Evolutionary conservation across 2,113 vertebrate species (phyloP), one percentile per base, ranked within the genome.

Genomic region (Myotis yumanensis): DNA sequence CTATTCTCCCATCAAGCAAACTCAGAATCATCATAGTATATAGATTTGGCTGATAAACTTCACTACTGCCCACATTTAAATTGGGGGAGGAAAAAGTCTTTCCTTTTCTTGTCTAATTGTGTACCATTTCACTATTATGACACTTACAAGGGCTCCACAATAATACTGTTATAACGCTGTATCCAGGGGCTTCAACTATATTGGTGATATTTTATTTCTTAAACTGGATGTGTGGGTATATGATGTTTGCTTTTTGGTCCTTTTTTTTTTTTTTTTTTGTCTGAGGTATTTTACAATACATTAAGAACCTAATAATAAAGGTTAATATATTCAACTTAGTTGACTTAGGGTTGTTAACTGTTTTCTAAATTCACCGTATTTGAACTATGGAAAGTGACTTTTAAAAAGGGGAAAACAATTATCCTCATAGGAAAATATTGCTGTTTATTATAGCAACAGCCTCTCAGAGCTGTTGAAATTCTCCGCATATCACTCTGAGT

Each of bases 381-480:
- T 64, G 28, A 87, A 54, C 62, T 77, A 40, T 17, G 57, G 32
- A 75, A 88, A 95, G 20, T 82, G 35, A 54, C 32, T 64, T 96
- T 48, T 80, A 57, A 75, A 81, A 86, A 72, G 83, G 43, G 37
- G 32, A 43, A 30, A 73, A 66, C 64, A 37, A 40, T 77, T n/a
- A 86, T 40, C 23, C 30, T 57, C 30, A 40, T 59, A 57, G 96
- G 54, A 75, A 91, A 88, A 83, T 43, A 43, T 17, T 76, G 14
- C 59, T 43, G 32, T 83, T 94, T 4, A 1, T 90, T 52, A 57
- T 11, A 91, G 43, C 40, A 76, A 2, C 64, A 85, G 51, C 73
- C 14, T 96, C 22, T 35, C 16, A 85, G 59, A 64, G 84, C 48
- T 86, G 16, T 52, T 91, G 88, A 66, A 89, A 93, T 93, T 93